Evolutionary conservation across 2,888 invertebrate species (phyloP), one percentile per base, ranked within the genome.

Genomic region (Chouioia cunea): DNA sequence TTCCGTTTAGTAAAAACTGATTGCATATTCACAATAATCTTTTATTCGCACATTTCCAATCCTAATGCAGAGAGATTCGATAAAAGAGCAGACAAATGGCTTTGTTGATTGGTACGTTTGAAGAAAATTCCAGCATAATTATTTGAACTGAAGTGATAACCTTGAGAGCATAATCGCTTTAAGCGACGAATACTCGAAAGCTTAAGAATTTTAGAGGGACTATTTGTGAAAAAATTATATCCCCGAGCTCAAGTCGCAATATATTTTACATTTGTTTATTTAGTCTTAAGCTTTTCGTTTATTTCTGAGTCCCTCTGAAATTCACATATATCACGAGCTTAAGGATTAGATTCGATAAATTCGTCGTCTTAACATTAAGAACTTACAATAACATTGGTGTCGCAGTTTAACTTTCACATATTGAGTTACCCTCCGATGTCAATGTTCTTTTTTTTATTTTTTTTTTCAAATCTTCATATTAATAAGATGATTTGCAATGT

Each of bases 41-140:
- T 36, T 60, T 72, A 36, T 69, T 72, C 68, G n/a, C n/a, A 69
- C 60, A 72, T 72, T 72, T 72, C 62, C 65, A 72, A 69, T 56
- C 72, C 65, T 72, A 62, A 65, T 72, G 68, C 72, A 72, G 65
- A 67, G 60, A 72, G 65, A 72, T 72, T 72, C 69, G 56, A 62
- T 68, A 60, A 48, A 68, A 67, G 52, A 69, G 59, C 44, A 65
- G 47, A 64, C 50, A 47, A 56, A 54, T 67, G 67, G 59, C 53
- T 67, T 62, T 71, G 50, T 77, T 71, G 73, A 78, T 78, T 76
- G 73, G 75, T 36, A 36, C 36, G 10, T 77, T 76, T 75, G 76
- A 79, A 75, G 76, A 79, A 76, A 79, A 74, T 80, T 79, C 36
- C 77, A 78, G 79, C 79, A 79, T 75, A 80, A 77, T 76, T 74